Evolutionary conservation across 1,140 invertebrate genomes (phyloP), one percentile per base, ranked within the genome.

Genomic region (Drosophila gunungcola): DNA sequence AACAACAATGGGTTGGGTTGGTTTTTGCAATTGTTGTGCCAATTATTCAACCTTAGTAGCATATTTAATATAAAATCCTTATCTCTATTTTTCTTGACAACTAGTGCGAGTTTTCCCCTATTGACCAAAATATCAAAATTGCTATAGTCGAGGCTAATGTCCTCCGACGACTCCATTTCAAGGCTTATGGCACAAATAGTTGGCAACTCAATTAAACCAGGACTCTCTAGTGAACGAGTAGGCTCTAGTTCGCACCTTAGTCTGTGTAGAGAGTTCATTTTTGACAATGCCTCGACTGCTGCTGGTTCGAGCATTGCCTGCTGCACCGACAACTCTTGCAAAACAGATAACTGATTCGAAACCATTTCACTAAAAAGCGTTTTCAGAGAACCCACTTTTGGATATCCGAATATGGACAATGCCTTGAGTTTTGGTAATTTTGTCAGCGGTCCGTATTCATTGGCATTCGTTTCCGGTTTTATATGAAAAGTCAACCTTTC

Each of bases 381-480:
- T 7, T 36, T n/a, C 7, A 55, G 13, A n/a, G 38, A 45, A 29
- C 21, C 38, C 13, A 10, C 6, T 21, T 41, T 5, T 3, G 11
- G 36, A 3, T 13, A 4, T 41, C 36, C 55, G 3, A 13, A 10
- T 11, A 65, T 49, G 2, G 5, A 1, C 12, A 61, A 49, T 11
- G 1, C 2, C 12, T 21, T 21, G 2, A 65, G 27, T 6, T 34
- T 12, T n/a, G 34, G 34, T 5, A 65, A 46, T 2, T 39, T 34
- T 4, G 34, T 16, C 0, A 65, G 12, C 3, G 42, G 25, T 10
- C 34, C 42, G 34, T 65, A 60, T 3, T 61, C 55, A 3, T 7
- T 12, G n/a, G 55, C 43, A 48, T 65, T 11, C 3, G 27, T 43
- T 9, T 32, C 34, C n/a, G 42, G 25, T 29, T 60, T 65, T 25